Conservation (phyloP, 2,797 vertebrate species). For the Nyctibius grandis region DNA sequence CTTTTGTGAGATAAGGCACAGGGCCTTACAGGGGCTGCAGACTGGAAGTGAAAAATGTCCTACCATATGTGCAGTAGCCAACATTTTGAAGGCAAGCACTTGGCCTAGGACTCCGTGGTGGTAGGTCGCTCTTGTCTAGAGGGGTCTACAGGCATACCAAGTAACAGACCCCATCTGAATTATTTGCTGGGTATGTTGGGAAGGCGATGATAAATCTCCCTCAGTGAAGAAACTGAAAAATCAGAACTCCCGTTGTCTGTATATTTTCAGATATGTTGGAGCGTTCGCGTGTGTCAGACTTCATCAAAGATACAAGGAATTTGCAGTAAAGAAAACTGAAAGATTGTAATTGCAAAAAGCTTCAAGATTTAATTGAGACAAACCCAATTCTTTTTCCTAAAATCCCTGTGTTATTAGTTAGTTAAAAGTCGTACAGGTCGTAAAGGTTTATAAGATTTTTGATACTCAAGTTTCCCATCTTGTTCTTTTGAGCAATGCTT, state of each 20-base stretch:
- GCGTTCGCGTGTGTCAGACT: background rate
- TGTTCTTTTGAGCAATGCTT: background rate
- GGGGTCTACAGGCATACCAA: background rate
- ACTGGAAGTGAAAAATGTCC: background rate
- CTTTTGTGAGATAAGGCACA: background rate
- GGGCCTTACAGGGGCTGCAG: background rate
- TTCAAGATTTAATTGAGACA: background rate
- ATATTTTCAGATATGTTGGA: background rate
- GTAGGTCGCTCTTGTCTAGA: background rate
- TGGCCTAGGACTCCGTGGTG: background rate
- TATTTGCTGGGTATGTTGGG: background rate
- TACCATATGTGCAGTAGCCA: background rate
- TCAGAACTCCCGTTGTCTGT: fast-evolving
- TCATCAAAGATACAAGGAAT: background rate
- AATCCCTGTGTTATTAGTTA: background rate
- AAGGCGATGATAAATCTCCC: background rate
- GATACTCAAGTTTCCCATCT: background rate
- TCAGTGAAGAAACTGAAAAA: background rate
- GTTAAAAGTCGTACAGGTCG: background rate
- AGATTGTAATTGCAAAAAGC: background rate
- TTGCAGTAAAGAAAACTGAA: background rate
- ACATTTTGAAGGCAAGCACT: background rate
- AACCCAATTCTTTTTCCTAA: background rate
- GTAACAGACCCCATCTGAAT: background rate
- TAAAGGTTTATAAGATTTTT: background rate